Evolutionary conservation across 2,888 invertebrate genomes (phyloP), one percentile per base, ranked within the genome.

Genomic region (Chromoteleia sp.): DNA sequence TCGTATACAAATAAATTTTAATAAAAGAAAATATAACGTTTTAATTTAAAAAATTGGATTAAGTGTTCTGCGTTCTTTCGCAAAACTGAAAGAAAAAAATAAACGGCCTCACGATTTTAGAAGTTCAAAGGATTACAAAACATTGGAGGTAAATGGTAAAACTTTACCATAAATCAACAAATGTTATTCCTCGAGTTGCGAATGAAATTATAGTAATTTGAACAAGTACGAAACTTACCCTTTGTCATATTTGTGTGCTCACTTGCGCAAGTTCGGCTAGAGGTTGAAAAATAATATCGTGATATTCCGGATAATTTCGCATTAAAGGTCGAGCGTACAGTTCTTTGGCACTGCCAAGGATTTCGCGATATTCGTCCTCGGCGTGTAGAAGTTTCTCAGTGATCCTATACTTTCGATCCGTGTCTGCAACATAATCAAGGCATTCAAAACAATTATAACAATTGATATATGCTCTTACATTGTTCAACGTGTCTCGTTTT

Each of bases 271-370:
- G 87, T 50, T 91, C 90, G 12, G 87, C 87, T 15, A 91, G 82
- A 17, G 91, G 91, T 82, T 90, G 87, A 74, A 91, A 91, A 29
- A 91, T 89, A 58, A 89, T 89, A 83, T 91, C 91, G 83, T 88
- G 89, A 85, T 91, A 91, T 82, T 90, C 89, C 56, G 90, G 89
- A 63, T 90, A 87, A 83, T 87, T 90, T 30, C 88, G 85, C 15
- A 91, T 86, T 70, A 95, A 91, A 0, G 95, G 94, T 85, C 94
- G 93, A 15, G 94, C 94, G 88, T 94, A 95, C 71, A 95, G 91
- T 88, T 95, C 95, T 85, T 93, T 93, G 56, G 94, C 94, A 81
- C 94, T 94, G 89, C 93, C 93, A 77, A 95, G 89, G 80, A 93
- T 93, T 81, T 91, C 91, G 61, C 90, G 89, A 83, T 92, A 93